Base-by-base conservation (phyloP, 2,797 vertebrate genomes). In the Alcedo quadribrachys region DNA sequence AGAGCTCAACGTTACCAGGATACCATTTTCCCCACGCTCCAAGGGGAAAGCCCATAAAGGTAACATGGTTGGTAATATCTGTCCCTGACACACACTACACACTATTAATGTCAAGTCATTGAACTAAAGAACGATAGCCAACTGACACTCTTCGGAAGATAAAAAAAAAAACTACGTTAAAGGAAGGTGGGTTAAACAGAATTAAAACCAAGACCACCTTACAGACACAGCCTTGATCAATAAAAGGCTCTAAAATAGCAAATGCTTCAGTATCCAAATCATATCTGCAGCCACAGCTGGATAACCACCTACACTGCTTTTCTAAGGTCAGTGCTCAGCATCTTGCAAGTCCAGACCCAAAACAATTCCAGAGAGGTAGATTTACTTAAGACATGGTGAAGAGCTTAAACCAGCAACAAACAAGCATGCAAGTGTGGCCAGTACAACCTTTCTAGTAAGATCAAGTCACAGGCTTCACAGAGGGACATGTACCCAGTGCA, bases 401-500 rank as follows among this genome's bases (percentile, higher is more conserved):
- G 18, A 40, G 25, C 15, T 33, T 42, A 71, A 81, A 77, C 15
- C 1, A 11, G 4, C 6, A 5, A 7, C 63, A 33, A 82, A 16
- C 1, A 28, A 24, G 11, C 3, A 58, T 4, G 4, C 15, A 80
- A 30, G 7, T 17, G 48, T 28, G 30, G 32, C 24, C 55, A 33
- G 24, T 9, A 28, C 5, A 13, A 24, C 48, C 11, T 27, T 45
- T 32, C 21, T 5, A 60, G 46, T 3, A 75, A 46, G 32, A 32
- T n/a, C 4, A 35, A 45, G 71, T 20, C 22, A 21, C 19, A 30
- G 65, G 25, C 30, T 21, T 20, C 35, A 35, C 45, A 8, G 21
- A 32, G 45, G 28, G 30, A 28, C 2, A 2, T 1, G 42, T 1
- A 8, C 15, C 8, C 35, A 21, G 21, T 12, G 8, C 1, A 1